Percentiles rank a stretch among this genome's conserved stretches.
These are phyloP conservation scores for Mythimna pallens DNA, from an alignment of 2,888 invertebrate species.

Conservation along the genomic window DNA sequence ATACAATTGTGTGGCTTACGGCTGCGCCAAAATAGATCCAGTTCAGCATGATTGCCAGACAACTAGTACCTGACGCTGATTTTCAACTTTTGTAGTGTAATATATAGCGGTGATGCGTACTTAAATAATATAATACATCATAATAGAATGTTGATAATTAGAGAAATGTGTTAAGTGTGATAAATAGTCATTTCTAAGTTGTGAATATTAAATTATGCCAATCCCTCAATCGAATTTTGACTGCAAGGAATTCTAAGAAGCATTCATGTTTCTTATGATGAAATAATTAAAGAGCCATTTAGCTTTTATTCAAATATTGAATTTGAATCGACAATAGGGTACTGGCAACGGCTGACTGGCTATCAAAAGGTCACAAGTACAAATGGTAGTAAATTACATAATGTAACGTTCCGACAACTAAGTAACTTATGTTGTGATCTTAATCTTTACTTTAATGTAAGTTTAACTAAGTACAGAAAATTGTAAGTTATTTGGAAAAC, in stretches of 20 bases:
- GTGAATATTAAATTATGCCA: slow-evolving; percentile 1
- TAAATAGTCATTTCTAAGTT: no score
- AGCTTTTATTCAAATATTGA: slow-evolving; percentile 43
- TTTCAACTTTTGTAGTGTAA: no score
- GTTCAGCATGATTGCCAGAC: no score
- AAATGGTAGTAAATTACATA: slow-evolving; percentile 40
- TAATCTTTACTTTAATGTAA: slow-evolving; percentile 43
- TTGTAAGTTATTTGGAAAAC: slow-evolving; percentile 29
- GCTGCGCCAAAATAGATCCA: no score
- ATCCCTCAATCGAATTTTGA: neutral
- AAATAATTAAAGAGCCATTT: slow-evolving; percentile 14
- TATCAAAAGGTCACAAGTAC: slow-evolving; percentile 49
- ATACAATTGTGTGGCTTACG: no score
- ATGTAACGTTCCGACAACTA: slow-evolving; percentile 35
- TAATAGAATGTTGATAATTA: no score
- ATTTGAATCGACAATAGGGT: slow-evolving; percentile 44
- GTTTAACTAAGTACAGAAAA: slow-evolving; percentile 40
- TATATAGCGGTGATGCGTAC: no score
- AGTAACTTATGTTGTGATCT: slow-evolving; percentile 40
- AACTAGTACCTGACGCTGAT: no score
- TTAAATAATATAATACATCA: no score
- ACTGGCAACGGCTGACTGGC: slow-evolving; percentile 21
- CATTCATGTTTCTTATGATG: neutral
- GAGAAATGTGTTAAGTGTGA: no score
- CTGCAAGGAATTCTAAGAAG: neutral